Evolutionary conservation across 1,140 invertebrate species (phyloP).

Genomic region (Anthonomus grandis): DNA sequence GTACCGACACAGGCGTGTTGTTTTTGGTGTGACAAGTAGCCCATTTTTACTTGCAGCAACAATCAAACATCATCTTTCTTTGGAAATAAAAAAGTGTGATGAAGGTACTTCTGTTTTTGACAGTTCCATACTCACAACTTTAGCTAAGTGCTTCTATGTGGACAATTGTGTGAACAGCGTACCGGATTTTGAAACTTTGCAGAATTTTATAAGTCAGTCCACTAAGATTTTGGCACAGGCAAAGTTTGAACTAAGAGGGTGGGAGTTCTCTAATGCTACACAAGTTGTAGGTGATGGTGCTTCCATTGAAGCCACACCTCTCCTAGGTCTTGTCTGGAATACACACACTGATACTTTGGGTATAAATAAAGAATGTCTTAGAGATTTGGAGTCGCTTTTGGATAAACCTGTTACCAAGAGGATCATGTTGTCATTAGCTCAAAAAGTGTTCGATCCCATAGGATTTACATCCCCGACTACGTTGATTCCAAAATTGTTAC

Average conservation of each 20-base stretch:
- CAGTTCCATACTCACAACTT: too few relatives aligned
- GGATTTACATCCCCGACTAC: conserved; percentile 5
- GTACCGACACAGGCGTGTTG: conserved; percentile 29
- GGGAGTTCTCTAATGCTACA: conserved; percentile 26
- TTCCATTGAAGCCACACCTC: not conserved
- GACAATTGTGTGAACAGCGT: too few relatives aligned
- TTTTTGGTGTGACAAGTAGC: conserved; percentile 37
- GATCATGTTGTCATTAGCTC: conserved; percentile 9
- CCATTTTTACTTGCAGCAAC: conserved; percentile 30
- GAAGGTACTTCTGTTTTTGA: too few relatives aligned
- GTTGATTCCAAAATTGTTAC: conserved; percentile 18
- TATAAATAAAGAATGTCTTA: not conserved
- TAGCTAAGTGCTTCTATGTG: too few relatives aligned
- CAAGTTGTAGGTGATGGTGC: not conserved
- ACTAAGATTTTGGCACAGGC: conserved; percentile 21
- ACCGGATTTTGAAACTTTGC: too few relatives aligned
- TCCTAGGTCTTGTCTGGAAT: conserved; percentile 3
- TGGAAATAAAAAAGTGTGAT: too few relatives aligned
- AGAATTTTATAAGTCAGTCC: too few relatives aligned
- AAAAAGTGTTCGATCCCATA: conserved; percentile 7
- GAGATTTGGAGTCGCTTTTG: not conserved
- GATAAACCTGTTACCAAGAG: conserved; percentile 3
- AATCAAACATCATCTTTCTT: conserved; percentile 13
- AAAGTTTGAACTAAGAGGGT: conserved; percentile 34
- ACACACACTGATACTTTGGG: not conserved